These are phyloP conservation scores for Hippocampus abdominalis DNA, from an alignment of 2,113 vertebrate genomes.

Conservation along the genomic window DNA sequence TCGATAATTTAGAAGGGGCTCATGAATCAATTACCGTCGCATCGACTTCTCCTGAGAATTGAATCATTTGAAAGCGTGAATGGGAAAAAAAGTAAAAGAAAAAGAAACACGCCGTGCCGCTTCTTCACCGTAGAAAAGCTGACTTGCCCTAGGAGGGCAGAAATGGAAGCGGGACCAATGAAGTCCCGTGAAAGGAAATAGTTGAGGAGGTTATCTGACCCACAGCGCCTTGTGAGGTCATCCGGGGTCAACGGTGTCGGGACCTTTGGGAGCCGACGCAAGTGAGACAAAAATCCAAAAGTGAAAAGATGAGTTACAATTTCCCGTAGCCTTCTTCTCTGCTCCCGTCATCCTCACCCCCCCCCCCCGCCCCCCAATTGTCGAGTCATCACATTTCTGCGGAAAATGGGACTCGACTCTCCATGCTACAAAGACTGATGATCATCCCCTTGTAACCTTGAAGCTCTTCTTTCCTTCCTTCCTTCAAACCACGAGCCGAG, in stretches of 20 bases:
- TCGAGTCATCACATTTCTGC: conserved; percentile 58
- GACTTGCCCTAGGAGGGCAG: conserved; percentile 12
- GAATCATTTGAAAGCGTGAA: conserved; percentile 14
- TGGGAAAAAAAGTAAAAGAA: conserved; percentile 1
- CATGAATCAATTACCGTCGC: neutral
- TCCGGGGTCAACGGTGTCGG: conserved; percentile 24
- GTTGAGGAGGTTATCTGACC: conserved; percentile 30
- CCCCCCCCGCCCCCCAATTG: conserved; percentile 21
- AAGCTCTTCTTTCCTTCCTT: conserved; percentile 16
- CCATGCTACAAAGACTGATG: conserved; percentile 46
- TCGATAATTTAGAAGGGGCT: neutral
- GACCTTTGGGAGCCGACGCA: conserved; percentile 4
- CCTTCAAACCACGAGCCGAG: conserved; percentile 38
- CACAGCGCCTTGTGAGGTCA: conserved; percentile 33
- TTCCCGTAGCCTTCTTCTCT: conserved; percentile 16
- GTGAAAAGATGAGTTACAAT: conserved; percentile 30
- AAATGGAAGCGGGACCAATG: conserved; percentile 28
- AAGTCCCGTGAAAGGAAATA: conserved; percentile 32
- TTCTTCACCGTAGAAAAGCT: conserved; percentile 17
- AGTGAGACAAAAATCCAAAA: conserved; percentile 14
- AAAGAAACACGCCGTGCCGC: conserved; percentile 2
- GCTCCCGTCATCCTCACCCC: conserved; percentile 23
- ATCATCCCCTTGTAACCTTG: conserved; percentile 56
- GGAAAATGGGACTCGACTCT: conserved; percentile 48
- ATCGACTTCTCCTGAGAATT: conserved; percentile 4